A percentile compares a stretch with the other conserved stretches of the same genome.
Conservation (phyloP, 2,888 invertebrate species). For the Andrena bicolor region DNA sequence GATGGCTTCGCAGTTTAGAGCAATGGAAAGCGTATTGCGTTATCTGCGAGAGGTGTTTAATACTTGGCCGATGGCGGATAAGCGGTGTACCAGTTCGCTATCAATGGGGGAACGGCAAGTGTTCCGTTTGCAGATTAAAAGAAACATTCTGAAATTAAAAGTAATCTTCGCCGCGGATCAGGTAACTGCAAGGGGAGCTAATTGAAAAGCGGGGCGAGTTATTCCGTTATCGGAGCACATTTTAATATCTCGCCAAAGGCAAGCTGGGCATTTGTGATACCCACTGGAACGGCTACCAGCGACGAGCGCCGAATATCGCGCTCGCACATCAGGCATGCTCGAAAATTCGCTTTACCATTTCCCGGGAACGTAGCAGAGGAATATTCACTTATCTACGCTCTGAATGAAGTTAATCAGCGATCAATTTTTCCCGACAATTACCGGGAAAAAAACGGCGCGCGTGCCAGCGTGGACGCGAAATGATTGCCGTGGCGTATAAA, state of each 20-base stretch:
- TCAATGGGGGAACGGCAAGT: not conserved
- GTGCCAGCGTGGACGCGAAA: not conserved
- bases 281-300: not conserved
- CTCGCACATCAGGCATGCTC: not conserved
- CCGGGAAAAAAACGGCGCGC: not conserved
- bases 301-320: not conserved
- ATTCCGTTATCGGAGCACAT: not conserved
- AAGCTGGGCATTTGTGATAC: not conserved
- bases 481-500: not conserved
- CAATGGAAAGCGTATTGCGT: no score
- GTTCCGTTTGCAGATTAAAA: not conserved
- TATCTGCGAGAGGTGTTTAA: no score
- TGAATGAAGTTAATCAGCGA: not conserved
- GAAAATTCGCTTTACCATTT: no score
- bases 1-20: not conserved
- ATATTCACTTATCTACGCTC: no score
- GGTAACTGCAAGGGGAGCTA: not conserved
- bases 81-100: not conserved
- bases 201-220: not conserved
- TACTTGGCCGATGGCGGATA: no score
- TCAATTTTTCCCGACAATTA: not conserved
- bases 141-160: not conserved
- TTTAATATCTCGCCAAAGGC: constrained; percentile 2
- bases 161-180: not conserved
- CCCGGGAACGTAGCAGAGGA: no score